Base-by-base conservation (phyloP, 2,888 invertebrate genomes). In the Pyrochroa serraticornis region DNA sequence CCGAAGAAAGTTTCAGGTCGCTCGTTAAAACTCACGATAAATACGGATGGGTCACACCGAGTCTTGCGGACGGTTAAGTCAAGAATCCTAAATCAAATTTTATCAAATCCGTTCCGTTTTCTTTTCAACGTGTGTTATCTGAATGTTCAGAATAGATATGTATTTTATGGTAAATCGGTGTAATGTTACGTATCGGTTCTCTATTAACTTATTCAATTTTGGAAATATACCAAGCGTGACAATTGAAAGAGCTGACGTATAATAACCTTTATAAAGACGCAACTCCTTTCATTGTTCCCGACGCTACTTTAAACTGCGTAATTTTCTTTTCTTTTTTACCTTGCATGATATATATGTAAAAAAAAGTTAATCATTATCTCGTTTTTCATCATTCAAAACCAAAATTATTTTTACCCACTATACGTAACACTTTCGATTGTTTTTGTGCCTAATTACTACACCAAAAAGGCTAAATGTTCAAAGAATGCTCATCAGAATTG, bases 1-100 rank as follows among this genome's bases (percentile, higher is more conserved):
- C 93, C n/a, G 93, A 93, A 77, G 92, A 92, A 73, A 91, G 93
- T 30, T 93, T 93, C 80, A 84, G 92, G 67, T 92, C 91, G 54
- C 83, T 93, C 65, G 93, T 93, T 56, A 92, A 92, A 79, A 93
- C 93, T 6, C 93, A 93, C 75, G 93, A 93, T 75, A 93, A 93
- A 75, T 93, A 93, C 75, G 93, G 93, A 49, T 93, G 93, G 93
- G 93, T 93, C 44, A 93, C 93, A 22, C 93, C 93, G 22, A 88
- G 92, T 9, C 82, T 93, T 61, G 87, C 92, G 41, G 93, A 93
- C 78, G 93, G 93, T 75, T 93, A 88, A 87, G 68, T 39, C 37
- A 10, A 2, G 35, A 7, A 46, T 32, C 22, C 22, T 22, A 22
- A 22, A 22, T 22, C 22, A 22, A 22, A 22, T 22, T 22, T 36